phyloP scores from a whole-genome alignment of 1,140 invertebrate genomes.

The Ips typographus region DNA sequence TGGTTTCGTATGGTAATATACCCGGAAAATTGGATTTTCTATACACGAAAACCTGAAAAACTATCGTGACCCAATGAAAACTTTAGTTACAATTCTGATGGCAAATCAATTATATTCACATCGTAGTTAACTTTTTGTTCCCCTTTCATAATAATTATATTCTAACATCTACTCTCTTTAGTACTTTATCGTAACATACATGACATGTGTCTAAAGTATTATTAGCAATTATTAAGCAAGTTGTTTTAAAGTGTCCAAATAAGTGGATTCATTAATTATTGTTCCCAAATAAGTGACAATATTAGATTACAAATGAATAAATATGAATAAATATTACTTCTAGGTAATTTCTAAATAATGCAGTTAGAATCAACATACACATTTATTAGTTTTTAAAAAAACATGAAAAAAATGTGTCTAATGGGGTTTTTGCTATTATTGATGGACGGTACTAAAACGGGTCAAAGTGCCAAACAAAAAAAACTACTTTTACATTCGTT shows the following conservation, averaged over 20 bases:
- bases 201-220: too few relatives aligned
- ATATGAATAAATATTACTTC: too few relatives aligned
- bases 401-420: background rate
- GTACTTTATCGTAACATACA: too few relatives aligned
- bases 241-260: background rate
- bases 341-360: too few relatives aligned
- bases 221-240: too few relatives aligned
- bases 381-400: slow-evolving; percentile 1
- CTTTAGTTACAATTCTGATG: background rate
- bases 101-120: background rate
- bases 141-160: too few relatives aligned
- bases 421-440: background rate
- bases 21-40: too few relatives aligned
- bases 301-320: too few relatives aligned
- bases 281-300: background rate
- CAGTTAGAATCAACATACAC: background rate
- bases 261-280: slow-evolving; percentile 1
- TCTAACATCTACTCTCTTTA: too few relatives aligned
- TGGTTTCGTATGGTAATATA: too few relatives aligned
- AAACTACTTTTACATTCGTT: slow-evolving; percentile 8
- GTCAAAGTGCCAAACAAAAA: slow-evolving; percentile 21
- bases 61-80: background rate
- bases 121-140: background rate
- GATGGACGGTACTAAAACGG: background rate
- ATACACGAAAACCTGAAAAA: background rate